A percentile compares a stretch with the other conserved stretches of the same genome.
These are phyloP conservation scores for Aleadryas rufinucha DNA, from an alignment of 2,113 vertebrate species.

Conservation along the genomic window DNA sequence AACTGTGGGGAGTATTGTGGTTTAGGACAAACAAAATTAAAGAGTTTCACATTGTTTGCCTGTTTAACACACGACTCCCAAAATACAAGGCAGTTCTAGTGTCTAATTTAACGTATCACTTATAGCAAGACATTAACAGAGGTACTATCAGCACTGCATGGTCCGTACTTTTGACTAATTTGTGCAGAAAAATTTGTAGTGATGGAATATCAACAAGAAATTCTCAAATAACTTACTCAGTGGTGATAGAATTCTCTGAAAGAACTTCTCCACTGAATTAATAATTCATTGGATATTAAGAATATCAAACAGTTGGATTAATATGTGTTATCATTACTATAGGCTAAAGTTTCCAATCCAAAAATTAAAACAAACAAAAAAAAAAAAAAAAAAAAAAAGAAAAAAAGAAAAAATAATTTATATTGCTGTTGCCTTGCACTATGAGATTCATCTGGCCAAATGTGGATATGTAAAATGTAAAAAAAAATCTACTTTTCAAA, in stretches of 20 bases:
- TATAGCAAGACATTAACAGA: neutral
- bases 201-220: neutral
- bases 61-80: neutral
- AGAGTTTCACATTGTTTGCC: neutral
- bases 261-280: neutral
- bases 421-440: neutral
- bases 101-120: neutral
- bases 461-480: neutral
- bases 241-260: neutral
- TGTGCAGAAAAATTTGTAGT: neutral
- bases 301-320: neutral
- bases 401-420: fast-evolving
- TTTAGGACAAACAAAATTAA: neutral
- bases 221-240: neutral
- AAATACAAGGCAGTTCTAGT: neutral
- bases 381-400: neutral
- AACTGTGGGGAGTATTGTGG: neutral
- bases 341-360: neutral
- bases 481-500: neutral
- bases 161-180: neutral
- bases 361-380: neutral
- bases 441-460: neutral
- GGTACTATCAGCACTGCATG: neutral
- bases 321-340: neutral
- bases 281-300: neutral